Percentiles rank a stretch among this genome's conserved stretches.
phyloP scores from a whole-genome alignment of 2,113 vertebrate species.

The Tretioscincus oriximinensis region DNA sequence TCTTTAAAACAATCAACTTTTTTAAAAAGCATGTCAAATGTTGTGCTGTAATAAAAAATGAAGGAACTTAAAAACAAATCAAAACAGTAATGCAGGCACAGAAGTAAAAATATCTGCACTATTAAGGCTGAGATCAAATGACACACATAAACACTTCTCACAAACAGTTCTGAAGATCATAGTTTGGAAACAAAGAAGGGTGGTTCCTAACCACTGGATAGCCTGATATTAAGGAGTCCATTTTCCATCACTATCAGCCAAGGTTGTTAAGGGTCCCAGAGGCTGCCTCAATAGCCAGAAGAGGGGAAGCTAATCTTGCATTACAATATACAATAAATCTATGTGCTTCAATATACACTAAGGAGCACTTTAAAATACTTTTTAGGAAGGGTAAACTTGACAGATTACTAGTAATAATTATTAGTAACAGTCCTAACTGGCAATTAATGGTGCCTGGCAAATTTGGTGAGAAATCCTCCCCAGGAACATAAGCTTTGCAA shows the following conservation, averaged over 20 bases:
- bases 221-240: neutral
- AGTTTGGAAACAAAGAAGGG: too few species aligned
- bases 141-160: too few species aligned
- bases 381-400: too few species aligned
- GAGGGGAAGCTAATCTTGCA: too few species aligned
- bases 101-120: too few species aligned
- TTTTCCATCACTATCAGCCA: neutral
- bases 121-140: too few species aligned
- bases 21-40: too few species aligned
- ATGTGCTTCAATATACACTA: neutral
- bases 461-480: neutral
- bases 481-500: neutral
- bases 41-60: slow-evolving; percentile 12
- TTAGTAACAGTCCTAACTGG: neutral
- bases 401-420: neutral
- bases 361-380: neutral
- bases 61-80: neutral
- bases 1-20: neutral
- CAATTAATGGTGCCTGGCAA: slow-evolving; percentile 3
- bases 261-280: neutral
- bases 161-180: too few species aligned
- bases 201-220: too few species aligned
- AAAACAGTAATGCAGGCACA: neutral
- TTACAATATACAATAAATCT: too few species aligned
- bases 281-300: neutral